These are phyloP conservation scores for Sesamia nonagrioides DNA, from an alignment of 1,140 invertebrate species.

Conservation along the genomic window DNA sequence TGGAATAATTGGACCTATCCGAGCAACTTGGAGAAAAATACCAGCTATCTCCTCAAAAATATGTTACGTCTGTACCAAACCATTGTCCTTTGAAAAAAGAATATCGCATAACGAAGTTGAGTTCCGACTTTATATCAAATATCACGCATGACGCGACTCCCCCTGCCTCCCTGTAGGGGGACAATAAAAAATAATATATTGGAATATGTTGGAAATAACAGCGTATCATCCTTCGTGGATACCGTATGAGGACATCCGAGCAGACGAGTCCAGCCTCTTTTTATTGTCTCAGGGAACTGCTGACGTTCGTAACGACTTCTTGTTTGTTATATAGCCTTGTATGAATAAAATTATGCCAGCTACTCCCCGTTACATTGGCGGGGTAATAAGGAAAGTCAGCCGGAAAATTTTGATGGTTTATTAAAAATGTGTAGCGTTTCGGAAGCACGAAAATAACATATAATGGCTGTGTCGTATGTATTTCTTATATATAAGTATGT, in stretches of 20 bases:
- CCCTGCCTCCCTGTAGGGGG: slow-evolving; percentile 68
- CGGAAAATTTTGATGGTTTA: slow-evolving; percentile 48
- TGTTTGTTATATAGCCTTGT: slow-evolving; percentile 70
- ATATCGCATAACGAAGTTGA: slow-evolving; percentile 86
- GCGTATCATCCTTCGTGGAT: slow-evolving; percentile 85
- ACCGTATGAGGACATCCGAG: slow-evolving; percentile 74
- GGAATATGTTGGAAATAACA: slow-evolving; percentile 88
- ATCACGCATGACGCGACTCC: slow-evolving; percentile 84
- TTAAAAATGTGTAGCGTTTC: slow-evolving; percentile 38
- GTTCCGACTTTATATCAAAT: slow-evolving; percentile 87
- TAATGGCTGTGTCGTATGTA: neutral
- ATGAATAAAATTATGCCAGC: slow-evolving; percentile 72
- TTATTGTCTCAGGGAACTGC: slow-evolving; percentile 80
- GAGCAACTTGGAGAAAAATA: slow-evolving; percentile 79
- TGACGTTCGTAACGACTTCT: slow-evolving; percentile 66
- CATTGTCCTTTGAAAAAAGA: slow-evolving; percentile 87
- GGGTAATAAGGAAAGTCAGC: slow-evolving; percentile 57
- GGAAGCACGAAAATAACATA: slow-evolving; percentile 14
- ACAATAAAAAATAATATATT: slow-evolving; percentile 89
- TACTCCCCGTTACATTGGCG: slow-evolving; percentile 57
- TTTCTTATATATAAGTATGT: neutral
- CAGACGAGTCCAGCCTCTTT: slow-evolving; percentile 80
- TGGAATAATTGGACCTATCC: slow-evolving; percentile 82
- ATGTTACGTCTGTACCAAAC: slow-evolving; percentile 77
- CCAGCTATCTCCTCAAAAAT: slow-evolving; percentile 79